Evolutionary conservation across 2,888 invertebrate genomes (phyloP).

Genomic region (Aphrophora alni): DNA sequence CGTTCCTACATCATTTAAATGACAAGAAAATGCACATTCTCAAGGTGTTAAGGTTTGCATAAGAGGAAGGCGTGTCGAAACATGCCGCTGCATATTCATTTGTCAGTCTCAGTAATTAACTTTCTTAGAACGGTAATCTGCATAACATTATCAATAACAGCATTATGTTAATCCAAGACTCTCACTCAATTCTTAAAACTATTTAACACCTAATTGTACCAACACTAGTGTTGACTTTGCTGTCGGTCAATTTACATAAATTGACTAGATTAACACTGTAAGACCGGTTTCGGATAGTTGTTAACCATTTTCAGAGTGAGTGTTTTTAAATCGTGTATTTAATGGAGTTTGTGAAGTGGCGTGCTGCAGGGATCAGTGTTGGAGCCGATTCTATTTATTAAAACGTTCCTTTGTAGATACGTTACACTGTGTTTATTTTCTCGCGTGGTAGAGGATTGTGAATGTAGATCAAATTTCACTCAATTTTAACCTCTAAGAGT

Average conservation of each 20-base stretch:
- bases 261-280: neutral
- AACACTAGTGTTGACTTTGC: neutral
- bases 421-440: too few relatives aligned
- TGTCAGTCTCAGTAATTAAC: neutral
- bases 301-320: slow-evolving; percentile 23
- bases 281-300: neutral
- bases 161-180: neutral
- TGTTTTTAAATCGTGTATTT: too few relatives aligned
- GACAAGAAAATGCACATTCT: neutral
- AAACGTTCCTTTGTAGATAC: too few relatives aligned
- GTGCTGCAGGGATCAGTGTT: too few relatives aligned
- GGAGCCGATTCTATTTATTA: too few relatives aligned
- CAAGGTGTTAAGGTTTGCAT: neutral
- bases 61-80: neutral
- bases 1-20: neutral
- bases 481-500: too few relatives aligned
- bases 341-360: too few relatives aligned
- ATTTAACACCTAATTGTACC: neutral
- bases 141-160: neutral
- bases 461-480: too few relatives aligned
- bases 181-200: neutral
- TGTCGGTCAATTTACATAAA: neutral
- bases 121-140: neutral
- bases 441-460: too few relatives aligned
- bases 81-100: neutral